These are phyloP conservation scores for Orestias chungarensis DNA, from an alignment of 2,797 vertebrate genomes.

Conservation along the genomic window DNA sequence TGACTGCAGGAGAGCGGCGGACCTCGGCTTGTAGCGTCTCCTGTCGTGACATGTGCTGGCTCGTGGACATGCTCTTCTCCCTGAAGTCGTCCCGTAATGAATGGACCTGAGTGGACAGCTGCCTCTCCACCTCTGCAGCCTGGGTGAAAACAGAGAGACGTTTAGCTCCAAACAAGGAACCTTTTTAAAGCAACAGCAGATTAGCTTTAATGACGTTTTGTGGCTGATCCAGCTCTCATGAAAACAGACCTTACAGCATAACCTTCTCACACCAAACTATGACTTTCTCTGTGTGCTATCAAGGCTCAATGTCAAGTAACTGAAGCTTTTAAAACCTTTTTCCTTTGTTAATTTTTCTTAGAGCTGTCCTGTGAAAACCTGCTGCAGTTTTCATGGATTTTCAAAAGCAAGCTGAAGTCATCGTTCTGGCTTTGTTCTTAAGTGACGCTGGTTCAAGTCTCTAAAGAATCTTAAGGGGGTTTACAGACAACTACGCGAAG, in stretches of 20 bases:
- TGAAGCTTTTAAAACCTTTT: background rate
- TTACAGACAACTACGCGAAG: slow-evolving; percentile 7
- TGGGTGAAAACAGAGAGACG: slow-evolving; percentile 61
- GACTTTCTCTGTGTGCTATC: background rate
- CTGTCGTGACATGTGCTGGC: slow-evolving; percentile 91
- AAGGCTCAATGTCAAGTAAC: background rate
- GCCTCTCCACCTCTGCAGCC: slow-evolving; percentile 94
- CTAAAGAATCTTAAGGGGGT: slow-evolving; percentile 6
- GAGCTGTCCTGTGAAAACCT: too few relatives aligned
- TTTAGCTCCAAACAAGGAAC: background rate
- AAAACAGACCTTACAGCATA: background rate
- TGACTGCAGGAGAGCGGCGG: slow-evolving; percentile 49
- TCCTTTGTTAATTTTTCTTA: too few relatives aligned
- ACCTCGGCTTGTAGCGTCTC: slow-evolving; percentile 96
- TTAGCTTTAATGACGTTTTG: background rate
- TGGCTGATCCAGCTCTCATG: too few relatives aligned
- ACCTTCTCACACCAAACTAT: background rate
- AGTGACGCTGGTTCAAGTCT: slow-evolving; percentile 17
- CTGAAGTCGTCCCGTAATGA: slow-evolving; percentile 93
- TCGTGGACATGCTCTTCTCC: slow-evolving; percentile 93
- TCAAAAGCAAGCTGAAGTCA: slow-evolving; percentile 2
- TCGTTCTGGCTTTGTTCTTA: slow-evolving; percentile 14
- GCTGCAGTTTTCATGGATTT: slow-evolving; percentile 17
- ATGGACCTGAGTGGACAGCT: slow-evolving; percentile 95
- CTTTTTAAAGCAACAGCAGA: background rate